Evolutionary conservation across 2,888 invertebrate species (phyloP).

Genomic region (Agonopterix subpropinquella): DNA sequence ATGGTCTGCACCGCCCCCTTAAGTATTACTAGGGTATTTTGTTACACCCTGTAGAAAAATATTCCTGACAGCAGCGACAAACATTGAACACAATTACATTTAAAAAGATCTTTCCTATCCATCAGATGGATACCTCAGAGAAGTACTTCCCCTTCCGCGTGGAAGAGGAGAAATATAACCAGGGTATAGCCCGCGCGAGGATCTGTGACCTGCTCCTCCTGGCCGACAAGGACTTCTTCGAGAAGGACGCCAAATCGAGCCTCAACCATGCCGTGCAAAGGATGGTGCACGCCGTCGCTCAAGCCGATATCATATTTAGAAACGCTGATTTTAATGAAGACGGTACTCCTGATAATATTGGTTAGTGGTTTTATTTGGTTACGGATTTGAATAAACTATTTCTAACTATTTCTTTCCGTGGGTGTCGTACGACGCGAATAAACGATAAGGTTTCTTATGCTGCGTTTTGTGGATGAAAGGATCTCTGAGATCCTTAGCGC

Average conservation of each 20-base stretch:
- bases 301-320: conserved; percentile 71
- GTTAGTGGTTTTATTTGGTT: conserved; percentile 19
- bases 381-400: too few species aligned
- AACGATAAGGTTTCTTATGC: background rate
- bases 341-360: conserved; percentile 70
- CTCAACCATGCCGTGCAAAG: conserved; percentile 55
- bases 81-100: too few species aligned
- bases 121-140: too few species aligned
- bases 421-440: background rate
- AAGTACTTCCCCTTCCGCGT: conserved; percentile 41
- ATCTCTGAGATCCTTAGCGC: too few species aligned
- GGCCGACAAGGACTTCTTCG: conserved; percentile 65
- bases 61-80: too few species aligned
- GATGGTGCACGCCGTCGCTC: conserved; percentile 66
- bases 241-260: conserved; percentile 59
- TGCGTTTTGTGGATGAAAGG: background rate
- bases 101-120: conserved; percentile 7
- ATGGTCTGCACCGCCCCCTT: too few species aligned
- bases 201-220: conserved; percentile 65
- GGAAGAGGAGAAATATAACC: conserved; percentile 25
- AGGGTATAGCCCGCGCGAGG: conserved; percentile 45
- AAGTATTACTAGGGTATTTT: too few species aligned
- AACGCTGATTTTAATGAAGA: conserved; percentile 73
- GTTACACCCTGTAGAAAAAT: too few species aligned
- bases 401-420: background rate